Conservation (phyloP, 2,113 vertebrate species). For the Meles meles region DNA sequence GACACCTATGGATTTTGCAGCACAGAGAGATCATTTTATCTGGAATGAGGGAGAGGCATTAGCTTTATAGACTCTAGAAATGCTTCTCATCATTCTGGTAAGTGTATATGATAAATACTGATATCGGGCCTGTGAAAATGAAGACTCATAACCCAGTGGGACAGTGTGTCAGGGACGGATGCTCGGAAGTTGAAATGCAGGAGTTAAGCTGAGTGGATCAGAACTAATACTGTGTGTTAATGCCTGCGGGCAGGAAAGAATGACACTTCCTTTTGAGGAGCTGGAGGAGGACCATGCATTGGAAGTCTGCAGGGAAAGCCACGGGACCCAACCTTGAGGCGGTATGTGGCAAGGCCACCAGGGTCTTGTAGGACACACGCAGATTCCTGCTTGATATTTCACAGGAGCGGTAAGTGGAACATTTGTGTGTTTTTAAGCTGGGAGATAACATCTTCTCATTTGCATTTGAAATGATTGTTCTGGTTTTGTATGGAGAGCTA, state of each 20-base stretch:
- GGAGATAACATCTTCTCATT: not conserved
- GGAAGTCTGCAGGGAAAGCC: not conserved
- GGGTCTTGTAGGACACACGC: fast-evolving
- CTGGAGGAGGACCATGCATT: not conserved
- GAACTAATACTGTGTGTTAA: not conserved
- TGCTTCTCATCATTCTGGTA: not conserved
- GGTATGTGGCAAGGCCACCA: fast-evolving
- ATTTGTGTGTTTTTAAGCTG: not conserved
- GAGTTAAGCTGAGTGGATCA: fast-evolving
- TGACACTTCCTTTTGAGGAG: not conserved
- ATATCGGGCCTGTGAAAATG: not conserved
- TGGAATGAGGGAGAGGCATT: not conserved
- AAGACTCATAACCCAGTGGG: not conserved
- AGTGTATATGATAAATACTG: not conserved
- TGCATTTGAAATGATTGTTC: constrained; percentile 16
- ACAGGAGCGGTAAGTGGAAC: not conserved
- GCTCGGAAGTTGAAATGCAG: not conserved
- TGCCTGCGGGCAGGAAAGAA: not conserved
- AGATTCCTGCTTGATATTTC: not conserved
- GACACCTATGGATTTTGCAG: not conserved
- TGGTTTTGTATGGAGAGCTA: not conserved
- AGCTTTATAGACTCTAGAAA: not conserved
- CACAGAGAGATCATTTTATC: not conserved
- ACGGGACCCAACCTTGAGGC: not conserved
- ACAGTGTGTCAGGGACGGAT: not conserved